Conservation (phyloP, 37 sponge, comb jelly and placozoan genomes). For the Agelas oroides region DNA sequence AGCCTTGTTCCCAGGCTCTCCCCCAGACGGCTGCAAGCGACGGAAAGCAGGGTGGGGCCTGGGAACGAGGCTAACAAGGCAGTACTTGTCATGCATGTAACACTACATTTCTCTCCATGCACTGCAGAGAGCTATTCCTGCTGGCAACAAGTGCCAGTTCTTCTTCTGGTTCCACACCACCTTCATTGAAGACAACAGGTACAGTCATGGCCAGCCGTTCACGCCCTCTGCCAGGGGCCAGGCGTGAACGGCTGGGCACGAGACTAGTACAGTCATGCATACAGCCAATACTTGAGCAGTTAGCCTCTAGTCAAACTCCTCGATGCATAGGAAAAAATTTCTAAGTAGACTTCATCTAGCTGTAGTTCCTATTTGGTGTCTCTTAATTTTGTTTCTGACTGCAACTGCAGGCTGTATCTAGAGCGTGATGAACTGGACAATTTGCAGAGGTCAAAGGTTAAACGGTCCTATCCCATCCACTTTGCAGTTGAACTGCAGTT, state of each 20-base stretch:
- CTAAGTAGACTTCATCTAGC: too few species aligned
- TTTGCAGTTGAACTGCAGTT: slow-evolving; percentile 21
- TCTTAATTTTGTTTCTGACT: too few species aligned
- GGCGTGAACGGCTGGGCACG: too few species aligned
- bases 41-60: too few species aligned
- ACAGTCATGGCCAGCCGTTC: not conserved
- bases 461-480: slow-evolving; percentile 13
- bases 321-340: too few species aligned
- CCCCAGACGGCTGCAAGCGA: too few species aligned
- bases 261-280: too few species aligned
- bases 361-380: too few species aligned
- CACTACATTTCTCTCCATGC: not conserved
- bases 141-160: slow-evolving; percentile 66
- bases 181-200: slow-evolving; percentile 65
- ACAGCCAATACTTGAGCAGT: too few species aligned
- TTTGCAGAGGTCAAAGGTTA: slow-evolving; percentile 37
- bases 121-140: slow-evolving; percentile 28
- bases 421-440: slow-evolving; percentile 50
- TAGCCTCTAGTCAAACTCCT: too few species aligned
- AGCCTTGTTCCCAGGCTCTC: too few species aligned
- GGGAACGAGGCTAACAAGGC: too few species aligned
- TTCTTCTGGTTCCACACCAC: slow-evolving; percentile 77
- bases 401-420: slow-evolving; percentile 27
- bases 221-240: not conserved
- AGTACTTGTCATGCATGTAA: not conserved